Base-by-base conservation (phyloP, 30 jellyfish, hydroid and myxozoan genomes). In the Turritopsis dohrnii region DNA sequence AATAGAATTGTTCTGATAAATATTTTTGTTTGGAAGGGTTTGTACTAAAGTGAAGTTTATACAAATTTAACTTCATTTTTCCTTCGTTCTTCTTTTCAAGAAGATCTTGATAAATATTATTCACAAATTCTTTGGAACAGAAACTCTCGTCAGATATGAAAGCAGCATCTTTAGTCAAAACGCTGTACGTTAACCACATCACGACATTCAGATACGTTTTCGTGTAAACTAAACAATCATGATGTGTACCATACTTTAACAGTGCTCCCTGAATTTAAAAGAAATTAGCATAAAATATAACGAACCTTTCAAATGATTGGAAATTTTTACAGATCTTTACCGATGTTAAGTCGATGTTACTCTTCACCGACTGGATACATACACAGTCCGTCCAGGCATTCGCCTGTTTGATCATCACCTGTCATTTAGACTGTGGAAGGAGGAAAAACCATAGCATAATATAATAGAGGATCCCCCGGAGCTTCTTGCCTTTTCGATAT, bases 141-240 rank as follows among this genome's bases (percentile, higher is more conserved):
- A n/a, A 27, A 69, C 77, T 69, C 30, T 69, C 77, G 19, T 69
- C 77, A 23, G 77, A 69, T 69, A 69, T 69, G 28, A 69, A 69
- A 7, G 30, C 77, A 7, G 30, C 77, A 69, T 27, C 77, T 69
- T 69, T 69, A 7, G 30, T n/a, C 9, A 69, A 69, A 8, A 69
- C 77, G 19, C 77, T 69, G 77, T 69, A 69, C 9, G 30, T 27
- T 69, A 69, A 27, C 30, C 31, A 69, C 28, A 19, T 69, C 23
- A 69, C 28, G 19, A 69, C 30, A 69, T 27, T 19, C 30, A 23
- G 9, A 21, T 69, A 69, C 19, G 77, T n/a, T 27, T 19, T 23
- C 22, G 77, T 69, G 22, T 69, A 19, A 5, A 41, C 60, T 41
- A 41, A 41, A 13, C 60, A 41, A 41, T 41, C 60, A 41, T 41